These are phyloP conservation scores for Pristionchus fissidentatus DNA, from an alignment of 2,888 invertebrate genomes.

Conservation along the genomic window DNA sequence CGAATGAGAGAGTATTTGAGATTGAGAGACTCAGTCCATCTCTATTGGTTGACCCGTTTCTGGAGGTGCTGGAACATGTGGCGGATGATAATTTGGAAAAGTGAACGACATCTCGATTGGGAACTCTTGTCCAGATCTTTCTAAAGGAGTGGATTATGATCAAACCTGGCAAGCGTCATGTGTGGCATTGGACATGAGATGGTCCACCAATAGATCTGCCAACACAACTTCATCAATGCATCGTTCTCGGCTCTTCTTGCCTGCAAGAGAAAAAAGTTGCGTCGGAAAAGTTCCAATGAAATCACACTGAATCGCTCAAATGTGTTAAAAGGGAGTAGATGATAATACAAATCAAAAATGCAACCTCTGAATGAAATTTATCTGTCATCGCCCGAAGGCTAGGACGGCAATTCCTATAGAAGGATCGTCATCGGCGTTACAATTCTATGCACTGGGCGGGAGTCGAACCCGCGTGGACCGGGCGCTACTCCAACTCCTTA, in stretches of 20 bases:
- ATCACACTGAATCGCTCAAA: neutral
- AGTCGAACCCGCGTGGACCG: constrained; percentile 6
- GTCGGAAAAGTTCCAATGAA: neutral
- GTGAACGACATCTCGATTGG: no score
- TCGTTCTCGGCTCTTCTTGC: constrained; percentile 7
- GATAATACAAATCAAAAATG: neutral
- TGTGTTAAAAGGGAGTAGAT: neutral
- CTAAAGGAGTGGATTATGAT: no score
- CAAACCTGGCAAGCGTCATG: constrained; percentile 61
- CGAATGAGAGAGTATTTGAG: neutral
- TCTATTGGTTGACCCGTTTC: neutral
- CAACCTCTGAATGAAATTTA: constrained; percentile 14
- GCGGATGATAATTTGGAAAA: neutral
- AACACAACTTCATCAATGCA: constrained; percentile 50
- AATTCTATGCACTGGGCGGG: neutral
- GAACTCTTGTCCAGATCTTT: no score
- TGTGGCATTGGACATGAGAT: constrained; percentile 51
- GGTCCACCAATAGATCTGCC: constrained; percentile 57
- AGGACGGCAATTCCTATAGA: constrained; percentile 36
- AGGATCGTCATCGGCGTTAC: constrained; percentile 26
- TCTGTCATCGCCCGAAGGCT: constrained; percentile 1
- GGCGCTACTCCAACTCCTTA: neutral
- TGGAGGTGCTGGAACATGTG: no score
- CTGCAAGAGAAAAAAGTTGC: neutral
- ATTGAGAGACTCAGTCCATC: no score